Percentiles rank a stretch among this genome's conserved stretches.
Conservation (phyloP, 2,113 vertebrate species). For the Microcebus murinus region DNA sequence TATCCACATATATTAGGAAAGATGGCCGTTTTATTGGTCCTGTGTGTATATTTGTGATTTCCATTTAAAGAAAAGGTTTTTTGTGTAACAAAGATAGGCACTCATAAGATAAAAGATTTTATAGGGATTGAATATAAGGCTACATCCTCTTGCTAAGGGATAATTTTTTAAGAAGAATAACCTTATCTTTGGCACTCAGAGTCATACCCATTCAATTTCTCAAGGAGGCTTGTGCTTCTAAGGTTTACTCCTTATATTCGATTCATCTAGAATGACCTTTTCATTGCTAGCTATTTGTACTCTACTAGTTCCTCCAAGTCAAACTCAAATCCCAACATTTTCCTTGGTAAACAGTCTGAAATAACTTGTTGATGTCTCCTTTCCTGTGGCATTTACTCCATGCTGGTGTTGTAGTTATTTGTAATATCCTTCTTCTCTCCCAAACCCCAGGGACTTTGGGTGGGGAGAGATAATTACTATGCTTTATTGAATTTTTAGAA, state of each 20-base stretch:
- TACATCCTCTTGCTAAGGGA: neutral
- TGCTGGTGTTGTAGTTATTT: neutral
- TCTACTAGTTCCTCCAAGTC: neutral
- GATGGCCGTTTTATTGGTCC: neutral
- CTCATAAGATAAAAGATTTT: neutral
- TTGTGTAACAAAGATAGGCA: neutral
- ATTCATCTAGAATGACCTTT: neutral
- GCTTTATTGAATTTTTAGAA: neutral
- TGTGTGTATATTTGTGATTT: neutral
- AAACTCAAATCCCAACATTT: neutral
- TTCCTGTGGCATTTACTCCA: neutral
- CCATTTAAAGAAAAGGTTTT: neutral
- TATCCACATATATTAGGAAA: neutral
- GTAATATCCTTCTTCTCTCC: neutral
- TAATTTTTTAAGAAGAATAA: neutral
- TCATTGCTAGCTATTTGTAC: neutral
- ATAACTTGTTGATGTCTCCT: neutral
- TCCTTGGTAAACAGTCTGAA: neutral
- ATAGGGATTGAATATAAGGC: neutral
- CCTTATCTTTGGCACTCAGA: neutral
- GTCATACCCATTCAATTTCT: neutral
- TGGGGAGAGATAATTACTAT: neutral
- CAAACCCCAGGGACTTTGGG: neutral
- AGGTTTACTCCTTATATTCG: neutral
- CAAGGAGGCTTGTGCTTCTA: neutral